A percentile compares a stretch with the other conserved stretches of the same genome.
phyloP scores from a whole-genome alignment of 2,888 invertebrate species.

The Brachypalpus laphriformis region DNA sequence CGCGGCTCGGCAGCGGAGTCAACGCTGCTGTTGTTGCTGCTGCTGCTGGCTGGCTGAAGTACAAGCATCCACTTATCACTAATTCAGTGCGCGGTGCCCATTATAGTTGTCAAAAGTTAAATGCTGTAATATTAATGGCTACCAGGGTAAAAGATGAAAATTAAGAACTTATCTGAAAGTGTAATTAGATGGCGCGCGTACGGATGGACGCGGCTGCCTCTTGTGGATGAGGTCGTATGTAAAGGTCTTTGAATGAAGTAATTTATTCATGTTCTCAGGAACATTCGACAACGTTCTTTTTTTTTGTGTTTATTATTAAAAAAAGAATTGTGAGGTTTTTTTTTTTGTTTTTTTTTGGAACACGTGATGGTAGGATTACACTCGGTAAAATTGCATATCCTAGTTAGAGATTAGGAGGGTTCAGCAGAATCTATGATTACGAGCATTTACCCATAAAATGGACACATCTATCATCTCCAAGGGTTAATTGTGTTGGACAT shows the following conservation, averaged over 20 bases:
- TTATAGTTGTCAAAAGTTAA: slow-evolving; percentile 76
- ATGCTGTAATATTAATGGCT: slow-evolving; percentile 76
- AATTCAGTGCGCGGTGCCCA: slow-evolving; percentile 68
- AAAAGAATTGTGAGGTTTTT: background rate
- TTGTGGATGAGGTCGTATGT: slow-evolving; percentile 41
- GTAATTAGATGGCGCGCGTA: slow-evolving; percentile 65
- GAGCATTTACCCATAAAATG: no score
- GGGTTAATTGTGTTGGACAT: no score
- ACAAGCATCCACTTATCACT: slow-evolving; percentile 64
- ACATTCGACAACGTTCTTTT: background rate
- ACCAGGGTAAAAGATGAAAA: slow-evolving; percentile 63
- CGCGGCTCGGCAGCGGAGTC: background rate
- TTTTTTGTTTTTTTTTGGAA: background rate
- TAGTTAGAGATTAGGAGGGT: no score
- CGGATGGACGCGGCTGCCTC: slow-evolving; percentile 27
- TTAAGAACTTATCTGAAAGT: slow-evolving; percentile 67
- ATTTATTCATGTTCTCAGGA: slow-evolving; percentile 36
- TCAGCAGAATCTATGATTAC: no score
- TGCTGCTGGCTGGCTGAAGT: slow-evolving; percentile 3
- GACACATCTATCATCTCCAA: no score
- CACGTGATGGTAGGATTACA: no score
- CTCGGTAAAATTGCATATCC: no score
- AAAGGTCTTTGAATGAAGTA: slow-evolving; percentile 47
- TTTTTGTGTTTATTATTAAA: background rate
- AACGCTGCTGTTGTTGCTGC: background rate